Evolutionary conservation across 1,140 invertebrate genomes (phyloP).

Genomic region (Gonatopus flavifemur): DNA sequence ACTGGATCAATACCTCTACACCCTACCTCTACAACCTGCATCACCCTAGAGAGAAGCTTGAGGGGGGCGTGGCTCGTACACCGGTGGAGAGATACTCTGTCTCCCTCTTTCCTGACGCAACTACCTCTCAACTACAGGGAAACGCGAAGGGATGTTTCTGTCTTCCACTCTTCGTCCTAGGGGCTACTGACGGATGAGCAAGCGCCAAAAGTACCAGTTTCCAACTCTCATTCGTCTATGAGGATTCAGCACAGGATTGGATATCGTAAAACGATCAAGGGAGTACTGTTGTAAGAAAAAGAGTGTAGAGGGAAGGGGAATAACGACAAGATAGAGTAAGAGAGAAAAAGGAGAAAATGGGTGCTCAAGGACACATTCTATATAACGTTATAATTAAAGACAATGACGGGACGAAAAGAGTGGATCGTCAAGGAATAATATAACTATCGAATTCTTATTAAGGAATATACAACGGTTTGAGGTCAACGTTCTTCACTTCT

Average conservation of each 20-base stretch:
- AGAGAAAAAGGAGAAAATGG: no score
- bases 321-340: no score
- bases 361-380: no score
- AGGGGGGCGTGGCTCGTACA: slow-evolving; percentile 57
- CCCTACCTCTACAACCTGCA: slow-evolving; percentile 52
- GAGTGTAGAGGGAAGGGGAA: no score
- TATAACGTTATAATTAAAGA: slow-evolving; percentile 1
- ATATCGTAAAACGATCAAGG: no score
- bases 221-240: no score
- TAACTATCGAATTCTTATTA: no score
- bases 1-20: slow-evolving; percentile 57
- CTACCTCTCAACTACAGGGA: background rate
- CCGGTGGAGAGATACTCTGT: slow-evolving; percentile 42
- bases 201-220: slow-evolving; percentile 15
- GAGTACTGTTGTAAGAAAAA: no score
- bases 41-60: slow-evolving; percentile 47
- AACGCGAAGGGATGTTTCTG: slow-evolving; percentile 28
- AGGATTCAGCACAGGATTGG: no score
- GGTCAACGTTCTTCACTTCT: no score
- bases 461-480: no score
- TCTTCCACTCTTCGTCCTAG: slow-evolving; percentile 31
- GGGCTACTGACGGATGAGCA: slow-evolving; percentile 1
- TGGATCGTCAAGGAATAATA: no score
- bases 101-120: slow-evolving; percentile 8
- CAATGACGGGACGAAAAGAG: background rate